Base-by-base conservation (phyloP, 1,140 invertebrate species). In the Cydia fagiglandana region DNA sequence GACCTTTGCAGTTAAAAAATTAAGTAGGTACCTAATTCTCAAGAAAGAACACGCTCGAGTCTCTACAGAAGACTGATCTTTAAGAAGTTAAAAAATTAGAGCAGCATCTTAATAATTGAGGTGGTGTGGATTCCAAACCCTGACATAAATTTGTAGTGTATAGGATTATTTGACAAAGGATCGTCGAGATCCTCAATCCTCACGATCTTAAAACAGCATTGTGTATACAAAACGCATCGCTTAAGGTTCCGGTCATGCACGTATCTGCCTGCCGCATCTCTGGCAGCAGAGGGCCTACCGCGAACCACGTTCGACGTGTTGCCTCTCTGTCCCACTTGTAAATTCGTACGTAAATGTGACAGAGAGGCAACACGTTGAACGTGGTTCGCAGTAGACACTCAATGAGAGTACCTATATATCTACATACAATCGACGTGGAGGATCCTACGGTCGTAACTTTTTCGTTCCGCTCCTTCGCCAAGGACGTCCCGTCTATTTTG, bases 401-500 rank as follows among this genome's bases (percentile, higher is more conserved):
- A 24, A 41, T 12, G 34, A n/a, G 30, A 70, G 64, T 68, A 68
- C 64, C 30, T 64, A n/a, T 9, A 24, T 34, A 3, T 15, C 24
- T 34, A 68, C 12, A 34, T n/a, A n/a, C n/a, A 38, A 38, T 38
- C n/a, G 34, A 70, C 66, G 15, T 5, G 10, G 20, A 61, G 56
- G 56, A 61, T 61, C 20, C 56, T 24, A 61, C 56, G 56, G 56
- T 61, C 56, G 56, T 61, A 45, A 70, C 30, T 70, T 70, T 70
- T 70, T 24, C 66, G 66, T 70, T 70, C 66, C 66, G 66, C 66
- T 70, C 66, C 15, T 70, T n/a, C 6, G 66, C n/a, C 66, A 70
- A 70, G 66, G 66, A 70, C 66, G n/a, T 41, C 38, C 66, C 66
- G 66, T 70, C 66, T 38, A 70, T 70, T 70, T 70, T 70, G 66